phyloP scores from a whole-genome alignment of 1,140 invertebrate species.

The Periplaneta americana region DNA sequence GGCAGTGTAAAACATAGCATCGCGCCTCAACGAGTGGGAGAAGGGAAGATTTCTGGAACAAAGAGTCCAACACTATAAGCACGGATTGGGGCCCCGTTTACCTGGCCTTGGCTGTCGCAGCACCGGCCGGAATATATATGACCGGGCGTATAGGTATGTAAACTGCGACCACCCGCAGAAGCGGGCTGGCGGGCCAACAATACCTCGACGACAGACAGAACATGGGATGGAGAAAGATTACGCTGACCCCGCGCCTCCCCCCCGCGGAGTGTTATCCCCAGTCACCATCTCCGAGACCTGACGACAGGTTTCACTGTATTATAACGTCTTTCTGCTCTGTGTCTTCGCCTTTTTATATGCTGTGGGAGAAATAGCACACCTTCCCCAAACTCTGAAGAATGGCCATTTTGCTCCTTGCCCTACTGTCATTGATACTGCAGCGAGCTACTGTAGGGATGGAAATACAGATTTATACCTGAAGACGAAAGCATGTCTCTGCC shows the following conservation, averaged over 20 bases:
- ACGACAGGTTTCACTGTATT: not conserved
- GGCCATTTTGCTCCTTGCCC: not conserved
- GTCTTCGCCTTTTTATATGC: not conserved
- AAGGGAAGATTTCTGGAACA: not conserved
- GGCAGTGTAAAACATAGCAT: not conserved
- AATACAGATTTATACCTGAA: not conserved
- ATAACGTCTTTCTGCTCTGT: not conserved
- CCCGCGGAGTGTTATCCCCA: not conserved
- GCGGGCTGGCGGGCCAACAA: not conserved
- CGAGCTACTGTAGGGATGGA: not conserved
- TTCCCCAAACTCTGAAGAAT: not conserved
- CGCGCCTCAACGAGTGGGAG: not conserved
- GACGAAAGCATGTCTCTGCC: not conserved
- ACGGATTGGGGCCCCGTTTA: not conserved
- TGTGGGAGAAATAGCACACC: not conserved
- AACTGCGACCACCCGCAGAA: not conserved
- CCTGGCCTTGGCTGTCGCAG: not conserved
- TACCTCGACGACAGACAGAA: not conserved
- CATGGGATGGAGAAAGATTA: not conserved
- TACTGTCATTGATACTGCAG: not conserved
- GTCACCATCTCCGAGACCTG: not conserved
- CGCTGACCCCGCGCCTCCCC: not conserved
- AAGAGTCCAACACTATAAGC: not conserved
- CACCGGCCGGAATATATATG: not conserved
- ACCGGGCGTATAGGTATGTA: not conserved